phyloP scores from a whole-genome alignment of 2,888 invertebrate species.

The Drosophila kanekoi region DNA sequence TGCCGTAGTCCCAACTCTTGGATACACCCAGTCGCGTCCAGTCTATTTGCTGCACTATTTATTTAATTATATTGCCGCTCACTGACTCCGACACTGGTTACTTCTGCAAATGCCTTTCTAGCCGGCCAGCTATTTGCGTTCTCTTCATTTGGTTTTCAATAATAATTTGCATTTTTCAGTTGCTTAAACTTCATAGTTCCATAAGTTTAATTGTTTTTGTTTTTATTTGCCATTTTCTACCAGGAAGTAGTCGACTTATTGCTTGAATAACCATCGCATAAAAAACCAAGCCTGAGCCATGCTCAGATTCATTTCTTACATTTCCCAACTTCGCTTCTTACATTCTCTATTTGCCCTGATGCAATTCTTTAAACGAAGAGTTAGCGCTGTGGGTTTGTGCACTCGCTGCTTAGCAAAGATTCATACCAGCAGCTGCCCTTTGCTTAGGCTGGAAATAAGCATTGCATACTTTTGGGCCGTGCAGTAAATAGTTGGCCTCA shows the following conservation, averaged over 20 bases:
- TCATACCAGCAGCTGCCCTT: constrained; percentile 22
- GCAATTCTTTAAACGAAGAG: neutral
- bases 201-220: constrained; percentile 20
- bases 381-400: neutral
- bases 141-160: constrained; percentile 26
- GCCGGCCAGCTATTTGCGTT: constrained; percentile 29
- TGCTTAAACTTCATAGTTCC: constrained; percentile 46
- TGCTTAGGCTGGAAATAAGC: neutral
- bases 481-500: accelerated
- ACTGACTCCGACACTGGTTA: constrained; percentile 16
- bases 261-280: constrained; percentile 44
- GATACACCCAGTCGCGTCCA: constrained; percentile 3
- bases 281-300: neutral
- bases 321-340: constrained; percentile 2
- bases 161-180: constrained; percentile 75
- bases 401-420: constrained; percentile 31
- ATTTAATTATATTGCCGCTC: constrained; percentile 67
- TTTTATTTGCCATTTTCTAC: constrained; percentile 10
- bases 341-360: constrained; percentile 4
- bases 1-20: neutral
- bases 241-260: constrained; percentile 46
- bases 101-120: constrained; percentile 44
- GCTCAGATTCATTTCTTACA: constrained; percentile 1
- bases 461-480: constrained; percentile 38
- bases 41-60: constrained; percentile 61